These are phyloP conservation scores for Gallinago media DNA, from an alignment of 2,113 vertebrate species.

Conservation along the genomic window DNA sequence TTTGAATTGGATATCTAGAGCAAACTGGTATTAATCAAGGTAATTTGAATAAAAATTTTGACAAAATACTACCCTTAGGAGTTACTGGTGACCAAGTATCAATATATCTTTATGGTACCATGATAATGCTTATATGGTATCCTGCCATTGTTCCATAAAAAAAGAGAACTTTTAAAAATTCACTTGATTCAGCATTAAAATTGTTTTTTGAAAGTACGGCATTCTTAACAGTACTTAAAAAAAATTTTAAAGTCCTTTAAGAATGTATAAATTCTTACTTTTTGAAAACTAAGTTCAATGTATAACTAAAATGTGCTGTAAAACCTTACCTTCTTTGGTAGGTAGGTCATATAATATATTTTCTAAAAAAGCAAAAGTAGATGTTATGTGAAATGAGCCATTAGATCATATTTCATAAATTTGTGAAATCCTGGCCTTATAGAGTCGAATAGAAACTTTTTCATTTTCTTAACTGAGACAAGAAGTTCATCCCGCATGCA, in stretches of 20 bases:
- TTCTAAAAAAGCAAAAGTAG: background rate
- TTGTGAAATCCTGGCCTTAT: background rate
- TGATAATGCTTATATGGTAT: background rate
- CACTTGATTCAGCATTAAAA: background rate
- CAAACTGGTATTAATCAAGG: background rate
- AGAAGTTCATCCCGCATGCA: background rate
- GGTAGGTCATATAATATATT: background rate
- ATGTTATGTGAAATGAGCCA: background rate
- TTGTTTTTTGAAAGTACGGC: background rate
- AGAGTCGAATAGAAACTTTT: background rate
- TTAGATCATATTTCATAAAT: background rate
- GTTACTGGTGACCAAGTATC: background rate
- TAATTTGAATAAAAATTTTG: background rate
- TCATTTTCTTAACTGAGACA: background rate
- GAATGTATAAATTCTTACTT: background rate
- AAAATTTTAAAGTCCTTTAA: background rate
- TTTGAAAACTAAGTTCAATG: background rate
- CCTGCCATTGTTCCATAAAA: background rate
- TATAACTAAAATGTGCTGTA: background rate
- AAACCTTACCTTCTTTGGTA: background rate
- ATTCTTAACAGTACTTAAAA: background rate
- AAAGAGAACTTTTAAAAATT: background rate
- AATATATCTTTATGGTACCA: no score
- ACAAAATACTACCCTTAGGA: background rate
- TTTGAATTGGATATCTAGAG: background rate